Evolutionary conservation across 2,113 vertebrate genomes (phyloP).

Genomic region (Ophiodon elongatus): DNA sequence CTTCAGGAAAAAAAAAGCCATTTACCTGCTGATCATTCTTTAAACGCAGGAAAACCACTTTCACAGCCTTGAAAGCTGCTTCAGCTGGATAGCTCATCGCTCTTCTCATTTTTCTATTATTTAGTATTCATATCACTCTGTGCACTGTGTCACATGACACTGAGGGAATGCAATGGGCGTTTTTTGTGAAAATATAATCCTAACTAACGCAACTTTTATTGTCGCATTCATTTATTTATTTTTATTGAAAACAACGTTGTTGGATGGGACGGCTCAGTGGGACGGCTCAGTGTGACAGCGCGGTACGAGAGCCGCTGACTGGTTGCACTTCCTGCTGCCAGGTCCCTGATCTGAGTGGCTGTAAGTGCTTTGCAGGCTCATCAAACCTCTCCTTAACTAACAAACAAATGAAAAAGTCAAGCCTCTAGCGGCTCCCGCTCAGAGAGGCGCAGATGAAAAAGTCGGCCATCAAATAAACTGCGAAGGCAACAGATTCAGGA

Average conservation of each 20-base stretch:
- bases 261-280: neutral
- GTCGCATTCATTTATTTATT: neutral
- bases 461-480: slow-evolving; percentile 4
- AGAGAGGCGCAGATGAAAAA: neutral
- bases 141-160: neutral
- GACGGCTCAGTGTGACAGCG: too few relatives aligned
- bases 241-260: neutral
- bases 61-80: neutral
- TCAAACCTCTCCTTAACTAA: slow-evolving; percentile 9
- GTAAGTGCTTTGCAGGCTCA: neutral
- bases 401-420: slow-evolving; percentile 13
- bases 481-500: neutral
- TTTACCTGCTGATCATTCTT: slow-evolving; percentile 11
- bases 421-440: neutral
- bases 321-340: too few relatives aligned
- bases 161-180: neutral
- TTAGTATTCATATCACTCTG: neutral
- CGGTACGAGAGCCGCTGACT: neutral
- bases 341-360: neutral
- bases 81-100: neutral
- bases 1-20: neutral
- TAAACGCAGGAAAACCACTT: neutral
- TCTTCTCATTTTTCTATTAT: neutral
- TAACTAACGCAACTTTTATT: neutral
- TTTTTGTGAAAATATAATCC: neutral